Evolutionary conservation across 2,888 invertebrate species (phyloP), one percentile per base, ranked within the genome.

Genomic region (Leucophenga maculata): DNA sequence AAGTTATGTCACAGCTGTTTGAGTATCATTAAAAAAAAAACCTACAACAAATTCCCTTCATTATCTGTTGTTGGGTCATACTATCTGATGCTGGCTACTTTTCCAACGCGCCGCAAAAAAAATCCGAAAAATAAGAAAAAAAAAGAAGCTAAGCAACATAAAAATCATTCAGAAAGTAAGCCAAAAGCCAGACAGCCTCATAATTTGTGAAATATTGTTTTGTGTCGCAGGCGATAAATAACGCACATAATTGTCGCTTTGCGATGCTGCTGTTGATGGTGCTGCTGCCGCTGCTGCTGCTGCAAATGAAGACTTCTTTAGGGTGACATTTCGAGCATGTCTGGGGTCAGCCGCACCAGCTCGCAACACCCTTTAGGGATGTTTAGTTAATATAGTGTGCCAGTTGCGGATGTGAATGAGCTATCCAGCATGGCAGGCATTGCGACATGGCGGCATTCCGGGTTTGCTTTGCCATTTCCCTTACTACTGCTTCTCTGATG

Each of bases 161-260:
- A 22, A 16, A 64, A 6, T 22, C 26, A 26, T 26, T 26, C 26
- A 26, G 3, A 26, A 26, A 39, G 6, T 39, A 8, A 11, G 39
- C 39, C 39, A 39, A 39, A 39, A 11, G 11, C 11, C 9, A 39
- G 39, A 39, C 11, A 64, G 22, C 22, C 44, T 64, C 62, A 48
- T 64, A 64, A 64, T 64, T 48, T 39, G 62, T 48, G 46, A 64
- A 64, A 64, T 64, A 64, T 48, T 20, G 48, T 48, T 64, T 48
- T 64, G 22, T 64, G 62, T 64, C 26, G 39, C 62, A 64, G 50
- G 73, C 78, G 74, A 79, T 79, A 79, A 79, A 81, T 79, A 78
- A 74, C 71, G 68, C 22, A 72, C 71, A 76, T 75, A 79, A 78
- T 77, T 81, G 78, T 74, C 75, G 62, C 64, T 48, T 39, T 39